Conservation (phyloP, 2,888 invertebrate species). For the Drosophila longiperda region DNA sequence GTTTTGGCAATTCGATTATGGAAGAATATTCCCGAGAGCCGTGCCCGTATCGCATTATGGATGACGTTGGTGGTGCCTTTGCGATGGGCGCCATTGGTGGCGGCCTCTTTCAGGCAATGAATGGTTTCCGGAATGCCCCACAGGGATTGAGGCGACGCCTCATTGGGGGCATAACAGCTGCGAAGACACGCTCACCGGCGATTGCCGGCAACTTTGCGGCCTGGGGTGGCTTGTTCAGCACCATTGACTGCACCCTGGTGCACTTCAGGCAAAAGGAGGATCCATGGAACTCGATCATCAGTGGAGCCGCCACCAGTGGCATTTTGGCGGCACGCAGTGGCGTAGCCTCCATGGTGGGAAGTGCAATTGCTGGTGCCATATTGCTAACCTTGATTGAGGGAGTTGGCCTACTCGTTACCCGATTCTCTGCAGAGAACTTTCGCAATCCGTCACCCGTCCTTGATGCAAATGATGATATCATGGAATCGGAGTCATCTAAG, state of each 20-base stretch:
- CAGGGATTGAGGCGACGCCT: conserved; percentile 86
- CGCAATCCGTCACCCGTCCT: conserved; percentile 42
- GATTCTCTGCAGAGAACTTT: conserved; percentile 64
- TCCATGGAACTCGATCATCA: conserved; percentile 73
- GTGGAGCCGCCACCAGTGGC: conserved; percentile 70
- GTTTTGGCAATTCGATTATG: conserved; percentile 86
- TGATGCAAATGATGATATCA: conserved; percentile 22
- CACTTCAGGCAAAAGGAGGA: conserved; percentile 66
- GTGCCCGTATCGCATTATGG: conserved; percentile 99
- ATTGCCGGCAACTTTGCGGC: conserved; percentile 69
- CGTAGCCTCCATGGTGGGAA: conserved; percentile 65
- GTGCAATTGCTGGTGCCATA: conserved; percentile 65
- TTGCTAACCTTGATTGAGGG: conserved; percentile 64
- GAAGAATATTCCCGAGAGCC: conserved; percentile 98
- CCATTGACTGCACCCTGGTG: conserved; percentile 66
- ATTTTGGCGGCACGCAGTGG: conserved; percentile 65
- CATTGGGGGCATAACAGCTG: conserved; percentile 55
- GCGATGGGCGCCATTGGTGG: conserved; percentile 99
- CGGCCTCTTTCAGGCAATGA: conserved; percentile 97
- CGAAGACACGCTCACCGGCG: conserved; percentile 58
- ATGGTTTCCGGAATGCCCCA: conserved; percentile 98
- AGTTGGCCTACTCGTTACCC: conserved; percentile 62
- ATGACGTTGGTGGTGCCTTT: conserved; percentile 99
- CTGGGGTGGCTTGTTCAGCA: conserved; percentile 67
- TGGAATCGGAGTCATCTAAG: conserved; percentile 28